A percentile compares a stretch with the other conserved stretches of the same genome.
These are phyloP conservation scores for Lasioglossum lativentre DNA, from an alignment of 2,888 invertebrate species.

Conservation along the genomic window DNA sequence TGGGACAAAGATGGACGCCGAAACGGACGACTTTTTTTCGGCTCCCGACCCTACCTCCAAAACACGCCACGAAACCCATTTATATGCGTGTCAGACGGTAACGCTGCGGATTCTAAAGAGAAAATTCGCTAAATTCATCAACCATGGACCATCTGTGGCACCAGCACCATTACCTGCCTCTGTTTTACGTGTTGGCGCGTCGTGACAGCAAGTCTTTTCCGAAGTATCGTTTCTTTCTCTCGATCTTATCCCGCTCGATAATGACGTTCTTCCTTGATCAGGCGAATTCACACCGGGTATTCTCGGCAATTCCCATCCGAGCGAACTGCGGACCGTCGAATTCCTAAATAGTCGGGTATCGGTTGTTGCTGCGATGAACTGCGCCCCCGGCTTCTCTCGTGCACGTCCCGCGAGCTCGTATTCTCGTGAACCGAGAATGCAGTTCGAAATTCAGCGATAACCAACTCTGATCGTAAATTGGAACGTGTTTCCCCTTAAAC, in stretches of 20 bases:
- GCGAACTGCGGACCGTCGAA: neutral
- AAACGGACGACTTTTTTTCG: conserved; percentile 49
- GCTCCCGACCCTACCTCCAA: neutral
- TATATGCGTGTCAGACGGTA: conserved; percentile 53
- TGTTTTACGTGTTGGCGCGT: conserved; percentile 15
- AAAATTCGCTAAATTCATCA: conserved; percentile 32
- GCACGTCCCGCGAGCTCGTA: neutral
- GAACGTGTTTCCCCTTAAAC: neutral
- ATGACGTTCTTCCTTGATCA: neutral
- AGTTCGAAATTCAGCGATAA: neutral
- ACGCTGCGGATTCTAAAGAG: conserved; percentile 36
- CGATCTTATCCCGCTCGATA: neutral
- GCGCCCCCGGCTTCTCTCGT: neutral
- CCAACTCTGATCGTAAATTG: neutral
- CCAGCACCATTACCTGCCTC: conserved; percentile 13
- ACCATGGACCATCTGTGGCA: conserved; percentile 9
- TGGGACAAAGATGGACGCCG: neutral
- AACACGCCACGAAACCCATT: neutral
- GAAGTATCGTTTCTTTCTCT: neutral
- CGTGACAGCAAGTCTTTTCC: conserved; percentile 10
- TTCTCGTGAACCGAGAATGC: neutral
- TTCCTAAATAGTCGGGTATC: neutral
- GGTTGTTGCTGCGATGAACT: neutral
- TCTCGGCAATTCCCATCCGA: neutral
- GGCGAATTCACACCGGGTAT: neutral